Conservation (phyloP, 1,140 invertebrate genomes). For the Aphis gossypii region DNA sequence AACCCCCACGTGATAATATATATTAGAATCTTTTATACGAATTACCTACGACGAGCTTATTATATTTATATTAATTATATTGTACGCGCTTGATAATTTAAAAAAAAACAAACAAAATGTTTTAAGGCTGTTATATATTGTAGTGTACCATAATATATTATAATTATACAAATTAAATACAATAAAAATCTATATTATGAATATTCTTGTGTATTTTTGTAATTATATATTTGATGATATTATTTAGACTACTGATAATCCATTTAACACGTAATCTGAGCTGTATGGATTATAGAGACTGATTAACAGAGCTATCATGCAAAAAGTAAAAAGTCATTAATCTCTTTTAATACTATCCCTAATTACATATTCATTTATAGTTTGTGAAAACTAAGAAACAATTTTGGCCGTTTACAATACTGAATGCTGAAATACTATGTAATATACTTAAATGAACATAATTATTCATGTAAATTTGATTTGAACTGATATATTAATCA, state of each 20-base stretch:
- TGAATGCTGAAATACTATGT: too few relatives aligned
- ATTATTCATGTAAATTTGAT: too few relatives aligned
- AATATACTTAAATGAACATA: too few relatives aligned
- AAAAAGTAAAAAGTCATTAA: too few relatives aligned
- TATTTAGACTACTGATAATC: too few relatives aligned
- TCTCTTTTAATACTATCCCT: too few relatives aligned
- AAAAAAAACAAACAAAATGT: background rate
- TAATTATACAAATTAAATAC: background rate
- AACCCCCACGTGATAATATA: background rate
- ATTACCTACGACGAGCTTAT: background rate
- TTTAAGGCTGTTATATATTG: background rate
- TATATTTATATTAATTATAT: background rate
- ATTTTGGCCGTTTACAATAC: too few relatives aligned
- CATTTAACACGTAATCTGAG: background rate
- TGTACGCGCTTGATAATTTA: background rate
- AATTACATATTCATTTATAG: too few relatives aligned
- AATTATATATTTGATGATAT: background rate
- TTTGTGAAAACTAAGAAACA: too few relatives aligned
- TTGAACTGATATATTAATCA: too few relatives aligned
- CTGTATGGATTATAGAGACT: too few relatives aligned
- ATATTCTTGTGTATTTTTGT: background rate
- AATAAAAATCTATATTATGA: background rate
- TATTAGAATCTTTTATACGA: constrained; percentile 6
- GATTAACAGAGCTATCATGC: too few relatives aligned
- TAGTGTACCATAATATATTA: background rate